phyloP scores from a whole-genome alignment of 2,113 vertebrate species.

The Oceanodroma tethys region DNA sequence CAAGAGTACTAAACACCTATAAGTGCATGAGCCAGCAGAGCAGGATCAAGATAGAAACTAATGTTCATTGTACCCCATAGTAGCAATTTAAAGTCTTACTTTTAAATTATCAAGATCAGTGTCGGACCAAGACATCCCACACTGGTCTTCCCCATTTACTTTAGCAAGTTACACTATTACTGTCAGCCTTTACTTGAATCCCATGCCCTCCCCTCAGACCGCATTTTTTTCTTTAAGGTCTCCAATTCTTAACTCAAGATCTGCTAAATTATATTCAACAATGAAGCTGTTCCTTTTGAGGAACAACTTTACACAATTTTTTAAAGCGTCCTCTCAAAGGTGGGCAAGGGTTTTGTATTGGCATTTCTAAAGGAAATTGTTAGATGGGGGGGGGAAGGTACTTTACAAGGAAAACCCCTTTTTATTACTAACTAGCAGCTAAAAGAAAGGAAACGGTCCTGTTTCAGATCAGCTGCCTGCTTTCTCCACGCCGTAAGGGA shows the following conservation, averaged over 20 bases:
- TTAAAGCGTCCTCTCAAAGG: no score
- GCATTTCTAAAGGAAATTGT: not conserved
- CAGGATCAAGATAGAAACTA: not conserved
- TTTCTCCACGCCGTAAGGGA: fast-evolving
- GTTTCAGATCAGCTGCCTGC: no score
- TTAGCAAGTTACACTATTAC: fast-evolving
- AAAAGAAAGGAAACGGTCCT: fast-evolving
- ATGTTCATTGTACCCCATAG: fast-evolving
- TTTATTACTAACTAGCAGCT: not conserved
- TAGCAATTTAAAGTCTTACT: not conserved
- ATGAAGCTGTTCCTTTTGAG: not conserved
- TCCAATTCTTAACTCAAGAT: not conserved
- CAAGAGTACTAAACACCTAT: not conserved
- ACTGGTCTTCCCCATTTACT: not conserved
- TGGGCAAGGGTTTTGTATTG: not conserved
- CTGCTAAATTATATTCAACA: fast-evolving
- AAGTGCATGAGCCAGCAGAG: not conserved
- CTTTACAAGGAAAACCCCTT: not conserved
- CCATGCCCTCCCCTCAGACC: not conserved
- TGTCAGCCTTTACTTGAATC: not conserved
- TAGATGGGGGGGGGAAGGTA: fast-evolving
- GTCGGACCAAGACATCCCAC: not conserved
- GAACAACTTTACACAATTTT: not conserved
- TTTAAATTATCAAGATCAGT: not conserved
- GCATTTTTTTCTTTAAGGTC: fast-evolving